Evolutionary conservation across 2,113 vertebrate species (phyloP).

Genomic region (Elgaria multicarinata): DNA sequence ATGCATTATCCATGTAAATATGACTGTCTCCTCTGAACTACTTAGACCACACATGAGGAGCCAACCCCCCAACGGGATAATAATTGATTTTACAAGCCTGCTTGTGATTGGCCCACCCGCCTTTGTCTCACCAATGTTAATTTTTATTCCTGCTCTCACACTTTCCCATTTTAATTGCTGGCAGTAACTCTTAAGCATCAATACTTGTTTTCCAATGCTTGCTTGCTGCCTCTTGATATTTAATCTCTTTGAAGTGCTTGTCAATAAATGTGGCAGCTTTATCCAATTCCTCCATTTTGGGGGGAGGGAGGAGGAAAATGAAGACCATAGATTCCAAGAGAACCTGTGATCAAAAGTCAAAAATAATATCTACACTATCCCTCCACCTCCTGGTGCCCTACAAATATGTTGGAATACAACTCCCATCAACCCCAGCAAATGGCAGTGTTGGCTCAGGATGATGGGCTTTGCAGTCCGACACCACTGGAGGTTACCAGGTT

Average conservation of each 20-base stretch:
- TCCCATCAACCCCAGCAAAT: neutral
- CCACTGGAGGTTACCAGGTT: neutral
- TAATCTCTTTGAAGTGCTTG: constrained; percentile 20
- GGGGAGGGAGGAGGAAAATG: no score
- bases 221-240: constrained; percentile 1
- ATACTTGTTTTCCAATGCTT: constrained; percentile 29
- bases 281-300: neutral
- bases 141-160: neutral
- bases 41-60: neutral
- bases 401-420: neutral
- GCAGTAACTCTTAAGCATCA: constrained; percentile 18
- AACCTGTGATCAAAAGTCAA: neutral
- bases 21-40: neutral
- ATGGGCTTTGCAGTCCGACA: neutral
- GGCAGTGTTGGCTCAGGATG: neutral
- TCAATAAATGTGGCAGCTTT: neutral
- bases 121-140: neutral
- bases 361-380: neutral
- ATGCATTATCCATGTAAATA: neutral
- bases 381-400: neutral
- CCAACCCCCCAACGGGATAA: neutral
- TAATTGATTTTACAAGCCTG: neutral
- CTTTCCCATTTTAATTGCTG: constrained; percentile 15
- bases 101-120: neutral
- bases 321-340: neutral